phyloP scores from a whole-genome alignment of 2,888 invertebrate species.

The Seira sanloemensis region DNA sequence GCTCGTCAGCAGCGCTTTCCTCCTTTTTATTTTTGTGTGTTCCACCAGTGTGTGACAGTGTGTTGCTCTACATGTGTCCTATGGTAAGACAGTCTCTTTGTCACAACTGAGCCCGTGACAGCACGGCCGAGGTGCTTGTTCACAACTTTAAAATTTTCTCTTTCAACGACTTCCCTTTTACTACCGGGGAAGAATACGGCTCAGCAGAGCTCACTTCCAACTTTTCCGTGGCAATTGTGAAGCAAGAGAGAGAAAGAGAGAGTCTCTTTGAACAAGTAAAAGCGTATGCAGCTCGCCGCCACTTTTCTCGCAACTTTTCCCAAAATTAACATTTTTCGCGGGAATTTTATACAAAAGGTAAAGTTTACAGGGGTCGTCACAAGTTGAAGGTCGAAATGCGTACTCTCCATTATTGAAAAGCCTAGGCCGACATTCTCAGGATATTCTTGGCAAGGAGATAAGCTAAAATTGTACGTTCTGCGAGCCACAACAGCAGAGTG shows the following conservation, averaged over 20 bases:
- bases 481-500: too few species aligned
- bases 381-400: too few species aligned
- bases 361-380: too few species aligned
- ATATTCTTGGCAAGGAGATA: too few species aligned
- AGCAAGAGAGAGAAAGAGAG: background rate
- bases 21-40: background rate
- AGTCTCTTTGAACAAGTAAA: conserved; percentile 2
- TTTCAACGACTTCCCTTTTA: background rate
- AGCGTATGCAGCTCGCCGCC: too few species aligned
- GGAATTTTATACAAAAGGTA: background rate
- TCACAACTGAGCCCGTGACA: background rate
- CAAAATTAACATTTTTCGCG: too few species aligned
- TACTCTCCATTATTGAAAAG: too few species aligned
- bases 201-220: background rate
- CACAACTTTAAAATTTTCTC: conserved; percentile 2
- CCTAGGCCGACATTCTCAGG: too few species aligned
- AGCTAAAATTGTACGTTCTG: too few species aligned
- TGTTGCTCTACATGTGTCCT: conserved; percentile 9
- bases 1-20: background rate
- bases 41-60: conserved; percentile 8
- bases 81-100: background rate
- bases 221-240: background rate
- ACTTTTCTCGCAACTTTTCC: background rate
- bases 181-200: background rate
- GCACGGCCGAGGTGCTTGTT: conserved; percentile 8